Base-by-base conservation (phyloP, 2,888 invertebrate species). In the Acanthoscelides obtectus region DNA sequence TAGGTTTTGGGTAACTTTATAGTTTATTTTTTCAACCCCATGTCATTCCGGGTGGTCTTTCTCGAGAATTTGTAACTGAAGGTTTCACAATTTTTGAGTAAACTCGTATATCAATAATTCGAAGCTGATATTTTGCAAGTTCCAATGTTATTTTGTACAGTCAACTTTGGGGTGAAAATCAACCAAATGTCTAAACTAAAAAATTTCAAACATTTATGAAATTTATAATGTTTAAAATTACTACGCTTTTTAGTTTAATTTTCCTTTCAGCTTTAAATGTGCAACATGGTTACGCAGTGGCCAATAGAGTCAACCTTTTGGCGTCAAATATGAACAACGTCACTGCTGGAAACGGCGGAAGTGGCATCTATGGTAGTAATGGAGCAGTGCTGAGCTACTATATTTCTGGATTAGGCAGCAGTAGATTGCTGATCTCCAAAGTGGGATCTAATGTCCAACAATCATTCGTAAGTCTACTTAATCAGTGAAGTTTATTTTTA, bases 221-320 rank as follows among this genome's bases (percentile, higher is more conserved):
- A 1, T 27, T 67, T 19, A 27, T 20, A n/a, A n/a, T n/a, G n/a
- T n/a, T n/a, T n/a, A 65, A n/a, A 67, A 5, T 12, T 20, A 22
- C 17, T n/a, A 22, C 19, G 21, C 20, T 8, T 22, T n/a, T n/a
- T n/a, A n/a, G n/a, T n/a, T n/a, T n/a, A n/a, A n/a, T 65, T 25
- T 20, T 8, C 64, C 72, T 78, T 79, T 19, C 64, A 81, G 81
- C 81, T 20, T n/a, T 80, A 63, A 75, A 77, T 22, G 70, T 79
- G 3, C 80, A 81, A 69, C 70, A 73, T 12, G 80, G 79, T 8
- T 81, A 81, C 70, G 77, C 79, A 63, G 27, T 73, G n/a, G 77
- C 79, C 4, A 79, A 77, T 27, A 77, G 76, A 66, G 77, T 81
- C 0, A 81, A 81, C 70, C 68, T 81, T 8, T 69, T 81, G 68